Conservation (phyloP, 2,888 invertebrate genomes). For the Pseudococcus longispinus region DNA sequence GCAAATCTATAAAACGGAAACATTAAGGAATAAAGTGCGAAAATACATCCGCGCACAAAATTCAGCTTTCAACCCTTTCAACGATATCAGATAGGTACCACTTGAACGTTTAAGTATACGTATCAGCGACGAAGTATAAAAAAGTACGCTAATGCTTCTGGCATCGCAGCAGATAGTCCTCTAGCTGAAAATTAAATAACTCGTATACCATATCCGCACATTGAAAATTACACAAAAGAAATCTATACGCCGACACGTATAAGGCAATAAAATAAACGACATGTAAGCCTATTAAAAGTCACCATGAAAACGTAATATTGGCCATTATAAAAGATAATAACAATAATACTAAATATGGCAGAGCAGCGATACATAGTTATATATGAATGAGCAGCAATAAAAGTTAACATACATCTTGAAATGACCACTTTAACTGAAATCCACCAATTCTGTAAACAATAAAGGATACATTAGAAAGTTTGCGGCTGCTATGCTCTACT, state of each 20-base stretch:
- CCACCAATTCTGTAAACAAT: constrained; percentile 42
- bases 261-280: constrained; percentile 4
- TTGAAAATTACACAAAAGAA: background rate
- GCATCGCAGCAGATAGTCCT: background rate
- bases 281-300: constrained; percentile 42
- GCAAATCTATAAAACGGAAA: constrained; percentile 7
- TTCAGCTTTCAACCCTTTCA: constrained; percentile 8
- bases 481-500: background rate
- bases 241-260: constrained; percentile 2
- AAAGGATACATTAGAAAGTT: constrained; percentile 46
- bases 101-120: background rate
- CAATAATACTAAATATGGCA: constrained; percentile 42
- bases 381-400: constrained; percentile 38
- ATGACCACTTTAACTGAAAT: constrained; percentile 46
- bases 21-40: constrained; percentile 25
- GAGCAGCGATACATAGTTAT: background rate
- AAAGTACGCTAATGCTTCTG: background rate
- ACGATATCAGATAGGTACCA: background rate
- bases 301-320: constrained; percentile 35
- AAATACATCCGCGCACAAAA: background rate
- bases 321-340: constrained; percentile 40
- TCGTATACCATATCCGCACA: background rate
- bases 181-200: background rate
- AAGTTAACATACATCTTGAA: constrained; percentile 28
- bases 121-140: background rate